Percentiles rank a stretch among this genome's conserved stretches.
phyloP scores from a whole-genome alignment of 2,888 invertebrate species.

The Megamerina dolium region DNA sequence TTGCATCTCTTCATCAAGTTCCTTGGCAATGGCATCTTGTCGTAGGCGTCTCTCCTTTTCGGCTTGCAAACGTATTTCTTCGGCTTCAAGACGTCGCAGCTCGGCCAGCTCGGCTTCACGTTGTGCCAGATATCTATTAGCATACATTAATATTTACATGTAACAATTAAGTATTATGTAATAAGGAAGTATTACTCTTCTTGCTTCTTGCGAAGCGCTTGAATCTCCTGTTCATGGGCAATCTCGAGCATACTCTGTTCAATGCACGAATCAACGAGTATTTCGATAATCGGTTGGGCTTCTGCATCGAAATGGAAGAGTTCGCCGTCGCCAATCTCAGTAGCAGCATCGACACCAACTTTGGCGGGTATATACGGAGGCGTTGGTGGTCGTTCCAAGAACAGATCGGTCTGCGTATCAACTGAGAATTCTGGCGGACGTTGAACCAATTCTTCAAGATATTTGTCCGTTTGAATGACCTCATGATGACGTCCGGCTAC shows the following conservation, averaged over 20 bases:
- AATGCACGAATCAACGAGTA: slow-evolving; percentile 80
- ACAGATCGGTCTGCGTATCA: slow-evolving; percentile 82
- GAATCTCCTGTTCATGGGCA: slow-evolving; percentile 87
- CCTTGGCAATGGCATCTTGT: slow-evolving; percentile 62
- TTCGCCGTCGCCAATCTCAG: slow-evolving; percentile 87
- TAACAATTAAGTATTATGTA: slow-evolving; percentile 8
- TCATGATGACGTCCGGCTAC: slow-evolving; percentile 79
- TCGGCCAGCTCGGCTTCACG: slow-evolving; percentile 79
- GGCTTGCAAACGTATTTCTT: slow-evolving; percentile 62
- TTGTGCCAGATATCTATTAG: slow-evolving; percentile 48
- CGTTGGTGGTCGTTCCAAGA: slow-evolving; percentile 74
- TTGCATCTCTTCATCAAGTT: slow-evolving; percentile 67
- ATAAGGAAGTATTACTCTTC: slow-evolving; percentile 34
- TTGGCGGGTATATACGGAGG: slow-evolving; percentile 74
- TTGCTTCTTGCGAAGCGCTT: slow-evolving; percentile 67
- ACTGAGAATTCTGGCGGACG: slow-evolving; percentile 70
- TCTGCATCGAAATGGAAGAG: slow-evolving; percentile 91
- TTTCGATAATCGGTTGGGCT: slow-evolving; percentile 83
- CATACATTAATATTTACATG: background rate
- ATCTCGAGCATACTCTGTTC: slow-evolving; percentile 87
- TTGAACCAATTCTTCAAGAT: slow-evolving; percentile 78
- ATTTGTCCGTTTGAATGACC: slow-evolving; percentile 83
- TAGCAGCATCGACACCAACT: slow-evolving; percentile 71
- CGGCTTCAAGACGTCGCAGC: slow-evolving; percentile 71
- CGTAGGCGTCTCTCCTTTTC: slow-evolving; percentile 70